These are phyloP conservation scores for Semicossyphus pulcher DNA, from an alignment of 2,113 vertebrate genomes.

Conservation along the genomic window DNA sequence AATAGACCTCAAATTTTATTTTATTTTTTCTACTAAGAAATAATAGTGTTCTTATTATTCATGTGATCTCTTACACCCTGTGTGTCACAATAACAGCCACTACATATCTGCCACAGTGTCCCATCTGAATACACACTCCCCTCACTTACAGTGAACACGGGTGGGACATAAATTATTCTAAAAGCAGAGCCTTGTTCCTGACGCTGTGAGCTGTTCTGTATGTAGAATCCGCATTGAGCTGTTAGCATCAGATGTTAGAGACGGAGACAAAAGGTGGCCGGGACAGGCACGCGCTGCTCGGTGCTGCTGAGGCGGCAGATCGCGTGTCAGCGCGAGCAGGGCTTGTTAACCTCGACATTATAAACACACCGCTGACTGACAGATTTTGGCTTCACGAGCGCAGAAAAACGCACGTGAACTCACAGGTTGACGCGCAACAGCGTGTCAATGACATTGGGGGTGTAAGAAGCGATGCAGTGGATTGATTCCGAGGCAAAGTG, in stretches of 20 bases:
- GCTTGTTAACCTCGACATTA: conserved; percentile 73
- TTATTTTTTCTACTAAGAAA: not conserved
- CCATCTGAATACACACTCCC: conserved; percentile 42
- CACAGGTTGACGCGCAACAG: conserved; percentile 49
- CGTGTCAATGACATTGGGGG: conserved; percentile 44
- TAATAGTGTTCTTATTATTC: conserved; percentile 7
- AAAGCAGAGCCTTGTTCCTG: conserved; percentile 53
- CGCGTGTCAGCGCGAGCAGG: conserved; percentile 46
- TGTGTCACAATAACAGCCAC: conserved; percentile 34
- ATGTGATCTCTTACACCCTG: conserved; percentile 36
- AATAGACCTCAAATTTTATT: not conserved
- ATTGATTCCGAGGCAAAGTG: conserved; percentile 16
- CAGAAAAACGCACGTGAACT: not conserved
- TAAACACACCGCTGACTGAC: conserved; percentile 60
- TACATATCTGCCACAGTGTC: conserved; percentile 38
- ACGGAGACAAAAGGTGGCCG: conserved; percentile 68
- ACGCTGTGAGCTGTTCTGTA: conserved; percentile 12
- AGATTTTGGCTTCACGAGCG: conserved; percentile 45
- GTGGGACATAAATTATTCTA: conserved; percentile 62
- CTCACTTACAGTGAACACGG: conserved; percentile 33
- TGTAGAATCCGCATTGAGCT: conserved; percentile 41
- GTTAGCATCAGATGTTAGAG: conserved; percentile 31
- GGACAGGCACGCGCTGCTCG: conserved; percentile 45
- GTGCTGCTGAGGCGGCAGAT: conserved; percentile 62
- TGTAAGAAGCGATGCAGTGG: conserved; percentile 21